Base-by-base conservation (phyloP, 2,888 invertebrate species). In the Tillus elongatus region DNA sequence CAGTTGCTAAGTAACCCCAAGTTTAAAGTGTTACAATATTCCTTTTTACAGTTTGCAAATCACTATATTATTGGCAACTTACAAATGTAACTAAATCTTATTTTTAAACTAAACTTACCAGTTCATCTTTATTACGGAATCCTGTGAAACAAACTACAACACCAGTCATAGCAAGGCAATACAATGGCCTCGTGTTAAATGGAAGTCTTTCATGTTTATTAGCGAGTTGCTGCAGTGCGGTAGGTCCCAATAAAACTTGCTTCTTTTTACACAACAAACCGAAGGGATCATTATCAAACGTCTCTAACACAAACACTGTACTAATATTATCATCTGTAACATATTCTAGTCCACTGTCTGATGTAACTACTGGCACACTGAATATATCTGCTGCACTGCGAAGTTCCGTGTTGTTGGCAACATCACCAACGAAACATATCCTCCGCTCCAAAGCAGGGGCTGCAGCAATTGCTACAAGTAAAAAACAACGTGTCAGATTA, bases 61-160 rank as follows among this genome's bases (percentile, higher is more conserved):
- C n/a, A n/a, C n/a, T n/a, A n/a, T n/a, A n/a, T n/a, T n/a, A n/a
- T n/a, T n/a, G n/a, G n/a, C n/a, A n/a, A n/a, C n/a, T n/a, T n/a
- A n/a, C n/a, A n/a, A n/a, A n/a, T n/a, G n/a, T n/a, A n/a, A n/a
- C n/a, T n/a, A n/a, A n/a, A n/a, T n/a, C n/a, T n/a, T n/a, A n/a
- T n/a, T n/a, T n/a, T n/a, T n/a, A n/a, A n/a, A n/a, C n/a, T n/a
- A 34, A 30, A 68, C 76, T 75, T 64, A 92, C 92, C 74, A 93
- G 71, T 70, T 90, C 87, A 65, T 87, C 85, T 63, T 86, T 87
- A 63, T 82, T 82, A 52, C 88, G 75, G 67, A 93, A 91, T 41
- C 92, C 92, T 41, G 91, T 90, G 68, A 93, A 91, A 67, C 90
- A 91, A 50, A 91, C 79, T 56, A 89, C 81, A 35, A 87, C 79